phyloP scores from a whole-genome alignment of 2,888 invertebrate genomes.

The Carpatolechia fugitivella region DNA sequence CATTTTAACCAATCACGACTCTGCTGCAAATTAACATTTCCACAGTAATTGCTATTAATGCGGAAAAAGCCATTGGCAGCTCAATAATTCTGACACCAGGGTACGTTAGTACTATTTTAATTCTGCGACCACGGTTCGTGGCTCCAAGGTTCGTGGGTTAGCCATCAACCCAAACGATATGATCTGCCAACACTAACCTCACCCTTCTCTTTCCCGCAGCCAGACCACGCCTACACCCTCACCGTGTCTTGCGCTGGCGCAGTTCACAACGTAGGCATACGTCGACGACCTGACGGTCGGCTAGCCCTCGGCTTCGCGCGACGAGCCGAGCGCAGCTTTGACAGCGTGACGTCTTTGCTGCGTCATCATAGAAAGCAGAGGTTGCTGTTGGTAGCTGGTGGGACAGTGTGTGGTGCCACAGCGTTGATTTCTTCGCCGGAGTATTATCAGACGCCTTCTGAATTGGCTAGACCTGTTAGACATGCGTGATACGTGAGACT shows the following conservation, averaged over 20 bases:
- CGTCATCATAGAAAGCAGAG: constrained; percentile 77
- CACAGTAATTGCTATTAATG: too few species aligned
- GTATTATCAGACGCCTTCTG: constrained; percentile 67
- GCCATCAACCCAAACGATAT: too few species aligned
- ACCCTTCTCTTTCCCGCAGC: constrained; percentile 37
- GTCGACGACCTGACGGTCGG: constrained; percentile 71
- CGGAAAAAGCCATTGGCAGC: too few species aligned
- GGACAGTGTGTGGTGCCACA: constrained; percentile 70
- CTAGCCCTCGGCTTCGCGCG: constrained; percentile 78
- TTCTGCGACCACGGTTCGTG: too few species aligned
- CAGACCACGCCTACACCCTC: constrained; percentile 74
- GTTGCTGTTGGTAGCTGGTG: constrained; percentile 73
- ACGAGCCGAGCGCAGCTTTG: constrained; percentile 73
- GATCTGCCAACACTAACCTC: too few species aligned
- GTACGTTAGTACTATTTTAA: too few species aligned
- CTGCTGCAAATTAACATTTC: too few species aligned
- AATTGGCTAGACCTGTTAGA: constrained; percentile 35
- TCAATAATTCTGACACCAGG: too few species aligned
- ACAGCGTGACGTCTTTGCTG: constrained; percentile 69
- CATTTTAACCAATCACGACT: too few species aligned
- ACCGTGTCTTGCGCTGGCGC: constrained; percentile 72
- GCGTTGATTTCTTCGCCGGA: constrained; percentile 66
- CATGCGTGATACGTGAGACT: too few species aligned
- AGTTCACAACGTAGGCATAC: constrained; percentile 79
- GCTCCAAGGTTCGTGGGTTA: too few species aligned